Percentiles rank a stretch among this genome's conserved stretches.
phyloP scores from a whole-genome alignment of 2,888 invertebrate species.

The Tetramorium bicarinatum region DNA sequence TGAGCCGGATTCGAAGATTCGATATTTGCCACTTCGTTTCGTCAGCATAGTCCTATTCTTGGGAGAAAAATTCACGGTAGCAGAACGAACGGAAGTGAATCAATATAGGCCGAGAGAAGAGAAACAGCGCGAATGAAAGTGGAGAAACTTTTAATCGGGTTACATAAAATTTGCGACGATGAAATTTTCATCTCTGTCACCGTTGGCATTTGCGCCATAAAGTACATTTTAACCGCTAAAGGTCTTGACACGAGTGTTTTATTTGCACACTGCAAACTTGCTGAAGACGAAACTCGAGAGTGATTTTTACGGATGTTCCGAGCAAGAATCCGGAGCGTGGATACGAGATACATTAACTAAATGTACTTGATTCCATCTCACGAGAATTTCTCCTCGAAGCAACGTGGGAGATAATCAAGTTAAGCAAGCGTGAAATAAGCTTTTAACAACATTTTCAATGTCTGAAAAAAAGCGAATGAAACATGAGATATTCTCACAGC shows the following conservation, averaged over 20 bases:
- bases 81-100: background rate
- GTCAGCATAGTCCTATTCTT: conserved; percentile 32
- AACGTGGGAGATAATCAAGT: conserved; percentile 21
- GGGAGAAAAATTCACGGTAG: conserved; percentile 27
- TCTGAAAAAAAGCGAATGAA: background rate
- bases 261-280: background rate
- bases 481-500: background rate
- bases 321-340: background rate
- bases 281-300: background rate
- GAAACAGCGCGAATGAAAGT: conserved; percentile 19
- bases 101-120: conserved; percentile 22
- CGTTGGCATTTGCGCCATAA: background rate
- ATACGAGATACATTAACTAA: background rate
- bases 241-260: background rate
- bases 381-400: background rate
- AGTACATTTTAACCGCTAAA: background rate
- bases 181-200: conserved; percentile 26
- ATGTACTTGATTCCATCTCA: conserved; percentile 5
- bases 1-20: conserved; percentile 24
- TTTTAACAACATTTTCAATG: conserved; percentile 3
- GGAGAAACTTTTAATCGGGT: conserved; percentile 47
- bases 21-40: conserved; percentile 40
- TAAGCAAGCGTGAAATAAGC: conserved; percentile 23
- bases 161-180: conserved; percentile 45
- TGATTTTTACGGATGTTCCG: conserved; percentile 4